Percentiles rank a stretch among this genome's conserved stretches.
Evolutionary conservation across 2,113 vertebrate genomes (phyloP).

Genomic region (Formicarius rufipectus): DNA sequence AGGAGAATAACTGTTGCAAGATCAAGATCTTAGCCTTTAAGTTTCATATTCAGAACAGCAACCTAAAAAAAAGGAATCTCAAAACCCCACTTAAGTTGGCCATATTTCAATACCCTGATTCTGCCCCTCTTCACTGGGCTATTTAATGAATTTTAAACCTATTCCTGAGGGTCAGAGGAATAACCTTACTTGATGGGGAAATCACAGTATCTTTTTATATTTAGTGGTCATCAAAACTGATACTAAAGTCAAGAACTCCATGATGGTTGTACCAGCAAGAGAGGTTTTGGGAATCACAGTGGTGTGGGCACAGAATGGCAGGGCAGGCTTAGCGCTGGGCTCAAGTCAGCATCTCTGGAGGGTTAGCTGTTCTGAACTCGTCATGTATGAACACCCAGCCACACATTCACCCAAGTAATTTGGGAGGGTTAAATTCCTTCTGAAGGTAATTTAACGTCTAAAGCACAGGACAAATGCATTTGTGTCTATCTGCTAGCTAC

Average conservation of each 20-base stretch:
- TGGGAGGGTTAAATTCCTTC: neutral
- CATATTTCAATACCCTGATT: neutral
- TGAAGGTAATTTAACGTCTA: neutral
- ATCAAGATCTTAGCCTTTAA: neutral
- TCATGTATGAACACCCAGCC: neutral
- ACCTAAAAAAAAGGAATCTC: neutral
- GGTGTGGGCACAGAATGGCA: neutral
- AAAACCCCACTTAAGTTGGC: neutral
- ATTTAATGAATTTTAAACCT: neutral
- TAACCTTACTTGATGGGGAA: neutral
- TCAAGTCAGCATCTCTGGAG: neutral
- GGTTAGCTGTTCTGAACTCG: neutral
- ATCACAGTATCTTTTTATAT: neutral
- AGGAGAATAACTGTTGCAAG: neutral
- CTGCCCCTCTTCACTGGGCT: neutral
- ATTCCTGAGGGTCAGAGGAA: neutral
- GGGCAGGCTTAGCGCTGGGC: rapidly evolving
- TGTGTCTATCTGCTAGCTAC: neutral
- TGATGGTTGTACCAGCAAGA: neutral
- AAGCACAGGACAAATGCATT: neutral
- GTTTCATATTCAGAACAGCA: neutral
- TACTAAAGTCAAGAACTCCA: neutral
- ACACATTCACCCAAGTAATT: neutral
- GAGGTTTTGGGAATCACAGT: neutral
- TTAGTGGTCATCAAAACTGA: neutral